A percentile compares a stretch with the other conserved stretches of the same genome.
Evolutionary conservation across 2,113 vertebrate species (phyloP).

Genomic region (Oreotrochilus melanogaster): DNA sequence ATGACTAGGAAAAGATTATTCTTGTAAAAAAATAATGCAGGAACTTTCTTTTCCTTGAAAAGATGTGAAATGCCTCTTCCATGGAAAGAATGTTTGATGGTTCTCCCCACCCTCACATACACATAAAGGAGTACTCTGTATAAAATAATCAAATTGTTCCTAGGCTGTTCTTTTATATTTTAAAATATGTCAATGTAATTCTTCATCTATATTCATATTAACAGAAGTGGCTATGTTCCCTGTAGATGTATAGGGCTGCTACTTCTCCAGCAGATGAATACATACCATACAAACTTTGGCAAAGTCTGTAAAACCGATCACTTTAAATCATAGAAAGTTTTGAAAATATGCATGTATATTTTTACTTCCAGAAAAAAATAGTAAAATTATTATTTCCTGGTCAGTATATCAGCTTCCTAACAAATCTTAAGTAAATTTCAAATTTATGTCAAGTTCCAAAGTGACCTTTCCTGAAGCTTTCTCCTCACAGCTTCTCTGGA

Average conservation of each 20-base stretch:
- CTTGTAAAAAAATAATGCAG: background rate
- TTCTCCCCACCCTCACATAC: background rate
- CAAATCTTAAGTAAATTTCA: background rate
- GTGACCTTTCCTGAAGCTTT: background rate
- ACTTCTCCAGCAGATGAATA: background rate
- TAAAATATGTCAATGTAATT: background rate
- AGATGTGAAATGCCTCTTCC: background rate
- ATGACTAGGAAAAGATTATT: background rate
- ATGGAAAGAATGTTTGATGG: background rate
- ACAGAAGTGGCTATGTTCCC: background rate
- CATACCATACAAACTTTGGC: background rate
- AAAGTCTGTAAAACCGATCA: background rate
- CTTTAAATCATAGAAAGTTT: background rate
- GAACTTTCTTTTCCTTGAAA: background rate
- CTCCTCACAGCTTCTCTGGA: background rate
- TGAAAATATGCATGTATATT: background rate
- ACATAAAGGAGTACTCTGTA: background rate
- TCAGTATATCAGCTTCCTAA: background rate
- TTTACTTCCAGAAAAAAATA: background rate
- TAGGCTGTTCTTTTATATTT: background rate
- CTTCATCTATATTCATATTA: background rate
- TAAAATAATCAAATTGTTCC: slow-evolving; percentile 29
- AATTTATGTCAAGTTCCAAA: background rate
- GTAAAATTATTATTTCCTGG: background rate
- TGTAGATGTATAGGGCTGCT: background rate